These are phyloP conservation scores for Cynocephalus volans DNA, from an alignment of 2,113 vertebrate species.

Conservation along the genomic window DNA sequence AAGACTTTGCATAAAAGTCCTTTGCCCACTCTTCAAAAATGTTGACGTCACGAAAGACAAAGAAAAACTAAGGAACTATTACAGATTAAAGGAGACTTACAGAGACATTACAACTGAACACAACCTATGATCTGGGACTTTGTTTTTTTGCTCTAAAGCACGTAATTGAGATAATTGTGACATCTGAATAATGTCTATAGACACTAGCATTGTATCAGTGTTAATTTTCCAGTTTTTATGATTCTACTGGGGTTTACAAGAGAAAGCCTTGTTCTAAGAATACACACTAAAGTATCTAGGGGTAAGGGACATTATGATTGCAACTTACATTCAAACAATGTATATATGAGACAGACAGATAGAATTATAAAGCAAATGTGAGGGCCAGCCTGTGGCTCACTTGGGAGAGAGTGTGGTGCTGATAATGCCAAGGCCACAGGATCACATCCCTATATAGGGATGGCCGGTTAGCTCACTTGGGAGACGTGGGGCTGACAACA, in stretches of 20 bases:
- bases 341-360: not conserved
- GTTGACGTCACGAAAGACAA: not conserved
- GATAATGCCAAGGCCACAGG: no score
- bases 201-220: not conserved
- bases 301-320: not conserved
- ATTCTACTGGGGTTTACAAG: not conserved
- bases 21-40: not conserved
- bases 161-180: not conserved
- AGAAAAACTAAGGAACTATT: slow-evolving; percentile 5
- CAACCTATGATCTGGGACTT: not conserved
- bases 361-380: not conserved
- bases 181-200: not conserved
- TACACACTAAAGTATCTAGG: not conserved
- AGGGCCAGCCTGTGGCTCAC: no score
- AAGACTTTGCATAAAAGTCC: not conserved
- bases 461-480: no score
- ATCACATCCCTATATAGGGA: no score
- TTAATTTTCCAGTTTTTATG: not conserved
- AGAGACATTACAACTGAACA: not conserved
- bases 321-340: slow-evolving; percentile 37
- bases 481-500: no score
- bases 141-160: not conserved
- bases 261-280: slow-evolving; percentile 11
- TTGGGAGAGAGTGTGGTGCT: no score
- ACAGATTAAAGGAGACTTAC: slow-evolving; percentile 37